phyloP scores from a whole-genome alignment of 2,113 vertebrate species.

The Alosa alosa region DNA sequence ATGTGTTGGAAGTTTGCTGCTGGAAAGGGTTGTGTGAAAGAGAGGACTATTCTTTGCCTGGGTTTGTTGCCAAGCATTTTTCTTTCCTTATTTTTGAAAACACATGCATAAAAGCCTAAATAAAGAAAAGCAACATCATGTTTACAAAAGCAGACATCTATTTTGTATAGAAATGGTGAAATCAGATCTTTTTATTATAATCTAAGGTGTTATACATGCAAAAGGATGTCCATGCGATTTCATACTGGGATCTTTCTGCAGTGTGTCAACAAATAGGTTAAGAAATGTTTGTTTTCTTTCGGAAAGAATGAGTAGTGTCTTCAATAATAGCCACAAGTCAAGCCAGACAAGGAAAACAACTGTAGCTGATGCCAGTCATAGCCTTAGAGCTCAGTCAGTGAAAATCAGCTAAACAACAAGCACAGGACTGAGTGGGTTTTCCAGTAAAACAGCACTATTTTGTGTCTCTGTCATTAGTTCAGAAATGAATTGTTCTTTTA shows the following conservation, averaged over 20 bases:
- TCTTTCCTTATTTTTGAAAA: slow-evolving; percentile 16
- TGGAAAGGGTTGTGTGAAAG: slow-evolving; percentile 34
- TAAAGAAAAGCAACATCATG: neutral
- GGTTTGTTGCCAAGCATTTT: slow-evolving; percentile 40
- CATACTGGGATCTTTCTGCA: neutral
- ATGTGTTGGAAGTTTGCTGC: slow-evolving; percentile 37
- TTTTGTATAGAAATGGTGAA: neutral
- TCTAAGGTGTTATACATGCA: neutral
- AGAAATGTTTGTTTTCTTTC: neutral
- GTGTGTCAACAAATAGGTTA: neutral
- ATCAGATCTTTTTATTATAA: neutral
- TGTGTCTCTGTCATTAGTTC: neutral
- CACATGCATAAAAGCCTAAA: neutral
- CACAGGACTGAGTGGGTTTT: neutral
- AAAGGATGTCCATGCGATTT: neutral
- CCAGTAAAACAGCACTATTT: neutral
- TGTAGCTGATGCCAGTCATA: neutral
- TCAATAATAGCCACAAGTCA: slow-evolving; percentile 10
- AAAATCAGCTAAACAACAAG: neutral
- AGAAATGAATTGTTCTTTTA: neutral
- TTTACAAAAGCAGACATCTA: neutral
- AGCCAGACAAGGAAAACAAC: neutral
- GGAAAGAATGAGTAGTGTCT: neutral
- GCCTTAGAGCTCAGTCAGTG: neutral
- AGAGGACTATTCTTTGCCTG: slow-evolving; percentile 35